Evolutionary conservation across 2,888 invertebrate species (phyloP).

Genomic region (Platerodrilus igneus): DNA sequence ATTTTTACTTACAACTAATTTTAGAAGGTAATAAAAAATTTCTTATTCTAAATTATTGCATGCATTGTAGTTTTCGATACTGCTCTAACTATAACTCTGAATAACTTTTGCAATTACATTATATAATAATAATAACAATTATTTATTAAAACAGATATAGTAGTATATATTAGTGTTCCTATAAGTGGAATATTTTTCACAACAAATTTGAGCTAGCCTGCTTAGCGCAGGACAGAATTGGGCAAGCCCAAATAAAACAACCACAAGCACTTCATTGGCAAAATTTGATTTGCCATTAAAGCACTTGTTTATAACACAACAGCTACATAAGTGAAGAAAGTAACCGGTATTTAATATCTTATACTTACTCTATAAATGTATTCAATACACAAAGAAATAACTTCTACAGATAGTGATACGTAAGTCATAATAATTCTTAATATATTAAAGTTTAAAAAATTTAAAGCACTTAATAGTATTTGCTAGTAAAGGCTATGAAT

Average conservation of each 20-base stretch:
- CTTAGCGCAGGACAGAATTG: conserved; percentile 39
- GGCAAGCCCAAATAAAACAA: conserved; percentile 37
- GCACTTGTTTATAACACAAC: conserved; percentile 46
- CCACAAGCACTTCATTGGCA: conserved; percentile 36
- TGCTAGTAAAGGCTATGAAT: conserved; percentile 47
- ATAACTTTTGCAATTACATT: conserved; percentile 46
- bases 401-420: conserved; percentile 46
- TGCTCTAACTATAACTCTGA: conserved; percentile 52
- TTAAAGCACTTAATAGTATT: conserved; percentile 39
- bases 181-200: conserved; percentile 51
- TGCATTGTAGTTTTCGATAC: conserved; percentile 53
- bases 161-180: conserved; percentile 45
- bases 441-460: conserved; percentile 32
- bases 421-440: conserved; percentile 41
- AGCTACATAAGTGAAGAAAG: conserved; percentile 49
- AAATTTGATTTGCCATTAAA: conserved; percentile 26
- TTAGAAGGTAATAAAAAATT: conserved; percentile 50
- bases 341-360: conserved; percentile 47
- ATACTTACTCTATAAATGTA: conserved; percentile 46
- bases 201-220: conserved; percentile 51
- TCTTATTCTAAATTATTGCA: conserved; percentile 53
- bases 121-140: conserved; percentile 41
- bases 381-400: conserved; percentile 51
- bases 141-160: conserved; percentile 45
- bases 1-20: conserved; percentile 49